A percentile compares a stretch with the other conserved stretches of the same genome.
Evolutionary conservation across 2,113 vertebrate genomes (phyloP).

Genomic region (Mobula birostris): DNA sequence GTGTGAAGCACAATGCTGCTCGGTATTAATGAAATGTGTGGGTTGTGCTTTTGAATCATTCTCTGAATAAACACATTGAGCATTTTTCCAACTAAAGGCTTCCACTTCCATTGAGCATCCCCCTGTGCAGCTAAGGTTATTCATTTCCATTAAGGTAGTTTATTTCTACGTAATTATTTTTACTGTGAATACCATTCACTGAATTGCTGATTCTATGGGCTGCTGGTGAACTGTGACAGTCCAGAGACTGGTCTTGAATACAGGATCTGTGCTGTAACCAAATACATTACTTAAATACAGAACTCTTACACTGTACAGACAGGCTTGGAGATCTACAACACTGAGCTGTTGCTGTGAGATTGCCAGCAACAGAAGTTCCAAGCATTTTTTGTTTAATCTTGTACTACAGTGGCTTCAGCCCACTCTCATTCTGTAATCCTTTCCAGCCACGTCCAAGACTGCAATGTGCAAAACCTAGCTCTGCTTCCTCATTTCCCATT

Average conservation of each 20-base stretch:
- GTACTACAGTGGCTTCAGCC: not conserved
- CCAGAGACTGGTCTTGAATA: no score
- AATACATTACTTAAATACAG: not conserved
- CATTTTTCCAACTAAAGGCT: not conserved
- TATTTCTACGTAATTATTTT: not conserved
- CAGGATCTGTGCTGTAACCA: not conserved
- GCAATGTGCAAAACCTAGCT: not conserved
- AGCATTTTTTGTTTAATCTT: not conserved
- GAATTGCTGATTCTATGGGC: not conserved
- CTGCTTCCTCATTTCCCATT: not conserved
- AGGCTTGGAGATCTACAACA: not conserved
- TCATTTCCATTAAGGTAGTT: not conserved
- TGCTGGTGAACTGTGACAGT: not conserved
- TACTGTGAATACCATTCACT: not conserved
- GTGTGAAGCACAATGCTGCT: not conserved
- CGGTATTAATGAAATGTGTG: constrained; percentile 19
- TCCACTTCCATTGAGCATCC: not conserved
- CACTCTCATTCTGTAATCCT: not conserved
- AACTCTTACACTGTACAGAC: no score
- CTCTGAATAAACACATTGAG: not conserved
- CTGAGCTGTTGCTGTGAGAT: not conserved
- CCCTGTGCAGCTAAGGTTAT: not conserved
- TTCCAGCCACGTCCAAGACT: not conserved
- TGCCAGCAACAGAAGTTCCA: no score
- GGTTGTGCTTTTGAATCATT: constrained; percentile 14